phyloP scores from a whole-genome alignment of 2,888 invertebrate species.

The Rotaria sp. region DNA sequence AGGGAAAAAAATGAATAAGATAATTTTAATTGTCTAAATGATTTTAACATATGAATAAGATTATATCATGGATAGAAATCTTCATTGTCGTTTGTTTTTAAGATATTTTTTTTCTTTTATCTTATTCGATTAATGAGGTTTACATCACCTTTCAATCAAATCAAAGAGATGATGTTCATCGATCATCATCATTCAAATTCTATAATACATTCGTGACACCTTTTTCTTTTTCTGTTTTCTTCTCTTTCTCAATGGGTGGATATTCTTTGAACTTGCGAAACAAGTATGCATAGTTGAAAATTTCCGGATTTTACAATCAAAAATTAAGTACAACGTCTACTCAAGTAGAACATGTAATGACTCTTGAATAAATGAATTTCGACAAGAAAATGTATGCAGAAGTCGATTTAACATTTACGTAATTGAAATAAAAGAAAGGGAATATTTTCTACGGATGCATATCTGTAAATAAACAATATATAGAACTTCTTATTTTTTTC shows the following conservation, averaged over 20 bases:
- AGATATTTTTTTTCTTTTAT: not conserved
- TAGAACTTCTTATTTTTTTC: no score
- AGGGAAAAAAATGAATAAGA: not conserved
- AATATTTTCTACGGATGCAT: no score
- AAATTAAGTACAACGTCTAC: not conserved
- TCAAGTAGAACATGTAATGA: not conserved
- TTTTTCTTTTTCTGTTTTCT: not conserved
- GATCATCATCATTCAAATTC: not conserved
- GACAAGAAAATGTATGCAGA: no score
- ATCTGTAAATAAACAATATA: no score
- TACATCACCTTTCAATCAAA: not conserved
- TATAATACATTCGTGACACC: not conserved
- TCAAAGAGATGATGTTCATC: constrained; percentile 13
- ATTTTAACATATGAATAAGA: not conserved
- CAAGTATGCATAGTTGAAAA: not conserved
- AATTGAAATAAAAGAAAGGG: no score
- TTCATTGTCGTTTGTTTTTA: not conserved
- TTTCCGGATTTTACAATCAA: not conserved
- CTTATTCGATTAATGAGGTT: constrained; percentile 21
- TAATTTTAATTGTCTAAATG: not conserved
- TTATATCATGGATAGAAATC: not conserved
- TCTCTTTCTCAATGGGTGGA: not conserved
- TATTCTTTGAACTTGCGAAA: not conserved
- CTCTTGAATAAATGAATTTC: no score
- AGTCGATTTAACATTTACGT: no score